A percentile compares a stretch with the other conserved stretches of the same genome.
phyloP scores from a whole-genome alignment of 2,888 invertebrate species.

The Papilio protenor region DNA sequence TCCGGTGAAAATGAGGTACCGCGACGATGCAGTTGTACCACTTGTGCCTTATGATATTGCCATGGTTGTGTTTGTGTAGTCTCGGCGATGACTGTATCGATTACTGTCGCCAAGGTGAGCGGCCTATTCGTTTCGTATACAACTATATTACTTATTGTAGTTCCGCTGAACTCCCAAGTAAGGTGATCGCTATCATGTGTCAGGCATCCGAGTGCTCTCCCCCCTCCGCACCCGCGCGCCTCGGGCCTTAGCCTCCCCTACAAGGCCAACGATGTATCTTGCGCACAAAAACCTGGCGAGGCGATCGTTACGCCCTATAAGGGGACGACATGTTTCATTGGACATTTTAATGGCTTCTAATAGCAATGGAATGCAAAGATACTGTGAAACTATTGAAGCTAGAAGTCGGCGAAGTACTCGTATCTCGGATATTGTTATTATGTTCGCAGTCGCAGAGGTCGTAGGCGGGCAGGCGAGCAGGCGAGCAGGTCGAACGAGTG shows the following conservation, averaged over 20 bases:
- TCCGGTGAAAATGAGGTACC: background rate
- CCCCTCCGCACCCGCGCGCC: background rate
- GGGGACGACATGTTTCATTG: slow-evolving; percentile 9
- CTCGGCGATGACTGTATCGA: background rate
- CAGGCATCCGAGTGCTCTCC: background rate
- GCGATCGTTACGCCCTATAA: slow-evolving; percentile 1
- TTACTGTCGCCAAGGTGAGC: background rate
- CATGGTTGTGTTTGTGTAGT: background rate
- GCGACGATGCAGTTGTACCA: background rate
- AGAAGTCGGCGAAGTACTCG: background rate
- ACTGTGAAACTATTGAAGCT: background rate
- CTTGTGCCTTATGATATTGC: background rate
- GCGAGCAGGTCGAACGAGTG: background rate
- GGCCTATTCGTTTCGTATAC: background rate
- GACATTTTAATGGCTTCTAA: slow-evolving; percentile 19
- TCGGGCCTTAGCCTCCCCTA: background rate
- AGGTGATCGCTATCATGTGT: slow-evolving; percentile 1
- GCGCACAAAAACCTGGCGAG: background rate
- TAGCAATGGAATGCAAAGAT: background rate
- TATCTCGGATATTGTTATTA: background rate
- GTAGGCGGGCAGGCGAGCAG: background rate
- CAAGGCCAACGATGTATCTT: slow-evolving; percentile 14
- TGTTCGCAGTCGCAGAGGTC: background rate
- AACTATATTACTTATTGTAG: background rate
- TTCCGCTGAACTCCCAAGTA: slow-evolving; percentile 13